Evolutionary conservation across 2,113 vertebrate species (phyloP).

Genomic region (Tachycineta bicolor): DNA sequence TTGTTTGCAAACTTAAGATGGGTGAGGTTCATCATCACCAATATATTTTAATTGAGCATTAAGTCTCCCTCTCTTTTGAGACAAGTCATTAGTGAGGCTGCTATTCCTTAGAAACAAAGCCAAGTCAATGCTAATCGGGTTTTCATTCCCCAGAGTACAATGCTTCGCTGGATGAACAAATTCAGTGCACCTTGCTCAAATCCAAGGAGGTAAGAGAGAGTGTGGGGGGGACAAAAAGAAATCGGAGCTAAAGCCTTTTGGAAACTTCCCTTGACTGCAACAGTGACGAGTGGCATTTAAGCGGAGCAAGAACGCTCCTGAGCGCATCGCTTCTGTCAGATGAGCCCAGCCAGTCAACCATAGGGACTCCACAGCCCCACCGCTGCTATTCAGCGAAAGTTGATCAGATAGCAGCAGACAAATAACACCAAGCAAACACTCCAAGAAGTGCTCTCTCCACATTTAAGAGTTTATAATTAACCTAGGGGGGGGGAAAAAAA

Average conservation of each 20-base stretch:
- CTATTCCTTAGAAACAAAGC: background rate
- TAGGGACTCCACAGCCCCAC: background rate
- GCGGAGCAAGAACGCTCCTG: background rate
- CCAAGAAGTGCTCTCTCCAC: background rate
- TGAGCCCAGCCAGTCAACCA: slow-evolving; percentile 47
- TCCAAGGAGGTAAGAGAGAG: background rate
- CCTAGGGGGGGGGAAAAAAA: background rate
- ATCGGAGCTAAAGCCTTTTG: background rate
- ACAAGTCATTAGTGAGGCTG: background rate
- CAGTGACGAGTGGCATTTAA: background rate
- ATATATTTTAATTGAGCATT: slow-evolving; percentile 15
- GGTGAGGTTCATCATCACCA: background rate
- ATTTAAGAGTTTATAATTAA: slow-evolving; percentile 37
- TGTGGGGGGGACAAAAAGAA: fast-evolving
- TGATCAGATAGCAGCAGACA: slow-evolving; percentile 60
- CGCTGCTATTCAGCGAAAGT: slow-evolving; percentile 24
- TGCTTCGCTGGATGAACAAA: fast-evolving
- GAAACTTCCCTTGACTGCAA: background rate
- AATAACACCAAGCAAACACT: slow-evolving; percentile 42
- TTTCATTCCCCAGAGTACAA: background rate
- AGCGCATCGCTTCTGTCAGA: slow-evolving; percentile 22
- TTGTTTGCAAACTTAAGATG: background rate
- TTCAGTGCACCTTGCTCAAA: background rate
- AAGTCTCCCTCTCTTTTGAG: background rate
- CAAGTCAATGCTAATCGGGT: background rate